These are phyloP conservation scores for Strigamia transsilvanica DNA, from an alignment of 2,888 invertebrate species.

Conservation along the genomic window DNA sequence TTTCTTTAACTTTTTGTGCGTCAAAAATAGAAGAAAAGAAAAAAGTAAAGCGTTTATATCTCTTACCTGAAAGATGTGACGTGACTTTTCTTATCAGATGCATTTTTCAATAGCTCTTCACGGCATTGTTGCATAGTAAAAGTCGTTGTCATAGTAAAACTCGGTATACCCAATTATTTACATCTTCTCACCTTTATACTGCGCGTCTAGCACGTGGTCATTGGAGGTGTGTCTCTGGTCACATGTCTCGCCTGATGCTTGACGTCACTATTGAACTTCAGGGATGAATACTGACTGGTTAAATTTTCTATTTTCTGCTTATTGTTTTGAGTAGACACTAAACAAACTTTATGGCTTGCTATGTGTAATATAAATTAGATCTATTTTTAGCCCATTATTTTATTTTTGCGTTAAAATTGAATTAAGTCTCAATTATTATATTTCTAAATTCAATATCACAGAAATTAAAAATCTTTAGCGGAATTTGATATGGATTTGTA, in stretches of 20 bases:
- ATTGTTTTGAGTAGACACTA: too few relatives aligned
- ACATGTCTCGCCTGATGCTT: conserved; percentile 11
- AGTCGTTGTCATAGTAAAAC: neutral
- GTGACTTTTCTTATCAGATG: neutral
- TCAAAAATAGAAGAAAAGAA: neutral
- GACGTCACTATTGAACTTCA: neutral
- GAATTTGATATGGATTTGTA: neutral
- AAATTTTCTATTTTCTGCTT: neutral
- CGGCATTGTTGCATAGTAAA: conserved; percentile 26
- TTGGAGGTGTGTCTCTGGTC: conserved; percentile 2
- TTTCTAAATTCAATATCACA: too few relatives aligned
- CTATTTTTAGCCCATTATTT: too few relatives aligned
- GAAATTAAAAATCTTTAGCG: neutral
- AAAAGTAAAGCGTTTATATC: neutral
- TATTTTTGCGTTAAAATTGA: too few relatives aligned
- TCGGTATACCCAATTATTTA: conserved; percentile 3
- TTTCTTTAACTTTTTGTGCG: too few relatives aligned
- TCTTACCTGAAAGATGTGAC: conserved; percentile 25
- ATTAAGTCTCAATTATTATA: too few relatives aligned
- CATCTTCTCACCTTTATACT: conserved; percentile 18
- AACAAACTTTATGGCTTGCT: too few relatives aligned
- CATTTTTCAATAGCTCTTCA: neutral
- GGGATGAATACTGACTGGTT: neutral
- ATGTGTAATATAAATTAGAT: too few relatives aligned
- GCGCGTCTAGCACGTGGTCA: neutral